Evolutionary conservation across 2,888 invertebrate genomes (phyloP), one percentile per base, ranked within the genome.

Genomic region (Schizaphis graminum): DNA sequence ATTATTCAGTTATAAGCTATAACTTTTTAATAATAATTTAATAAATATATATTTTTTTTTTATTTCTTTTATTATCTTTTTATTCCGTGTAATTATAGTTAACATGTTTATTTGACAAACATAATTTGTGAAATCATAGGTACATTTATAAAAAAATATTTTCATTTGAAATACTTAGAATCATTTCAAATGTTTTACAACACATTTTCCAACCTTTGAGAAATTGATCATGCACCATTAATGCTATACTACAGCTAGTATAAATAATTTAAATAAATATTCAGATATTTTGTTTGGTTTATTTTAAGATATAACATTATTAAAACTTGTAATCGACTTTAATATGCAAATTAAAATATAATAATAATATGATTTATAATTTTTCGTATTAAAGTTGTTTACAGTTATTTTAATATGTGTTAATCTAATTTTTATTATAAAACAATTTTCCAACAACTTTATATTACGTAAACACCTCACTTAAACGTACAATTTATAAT

Each of bases 311-410:
- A n/a, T 61, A 61, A 61, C 61, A 61, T n/a, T 13, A 67, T n/a
- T 67, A 67, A 67, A 28, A 28, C 2, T 61, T 61, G 28, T 61
- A 13, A 67, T 67, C n/a, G n/a, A 67, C n/a, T 67, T 67, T 13
- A 13, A n/a, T n/a, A n/a, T 67, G 67, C 28, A 67, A n/a, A 67
- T 67, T 67, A 67, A 67, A 67, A 67, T 67, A n/a, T n/a, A n/a
- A 67, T n/a, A n/a, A 67, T n/a, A n/a, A 67, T n/a, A 67, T n/a
- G 67, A n/a, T 67, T 67, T 67, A 67, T 67, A 67, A n/a, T 13
- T 67, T 67, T 67, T 67, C n/a, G 13, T 67, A 16, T 67, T 67
- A 1, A 67, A 67, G 67, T 16, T 67, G n/a, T 26, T n/a, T 67
- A n/a, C n/a, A 67, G 28, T n/a, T 67, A 67, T n/a, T 13, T n/a